Conservation (phyloP, 2,888 invertebrate species). For the Kryphioiulus occultus region DNA sequence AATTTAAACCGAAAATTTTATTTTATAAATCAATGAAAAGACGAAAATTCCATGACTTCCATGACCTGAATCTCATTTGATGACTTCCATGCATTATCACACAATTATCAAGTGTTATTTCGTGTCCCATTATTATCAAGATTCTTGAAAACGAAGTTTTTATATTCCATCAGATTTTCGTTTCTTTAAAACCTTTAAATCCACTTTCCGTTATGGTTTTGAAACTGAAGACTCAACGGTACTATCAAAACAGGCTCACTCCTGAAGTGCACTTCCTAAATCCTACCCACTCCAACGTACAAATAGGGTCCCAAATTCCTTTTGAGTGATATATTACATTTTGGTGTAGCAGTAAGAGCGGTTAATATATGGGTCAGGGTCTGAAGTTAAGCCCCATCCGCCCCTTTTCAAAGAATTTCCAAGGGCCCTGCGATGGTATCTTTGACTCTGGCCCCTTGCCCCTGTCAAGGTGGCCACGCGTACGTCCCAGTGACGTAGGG, state of each 20-base stretch:
- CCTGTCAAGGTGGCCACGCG: background rate
- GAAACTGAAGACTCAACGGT: no score
- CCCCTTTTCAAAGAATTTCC: slow-evolving; percentile 13
- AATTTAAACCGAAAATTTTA: no score
- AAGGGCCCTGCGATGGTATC: background rate
- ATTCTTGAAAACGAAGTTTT: no score
- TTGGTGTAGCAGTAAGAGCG: background rate
- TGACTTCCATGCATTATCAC: no score
- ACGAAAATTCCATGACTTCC: no score
- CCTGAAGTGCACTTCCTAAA: slow-evolving; percentile 15
- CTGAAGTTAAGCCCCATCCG: background rate
- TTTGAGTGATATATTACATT: background rate
- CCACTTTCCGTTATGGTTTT: no score
- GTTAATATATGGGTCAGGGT: slow-evolving; percentile 20
- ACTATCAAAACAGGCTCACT: background rate
- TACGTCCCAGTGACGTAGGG: background rate
- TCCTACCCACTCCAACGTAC: background rate
- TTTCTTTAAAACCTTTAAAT: no score
- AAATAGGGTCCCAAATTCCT: background rate
- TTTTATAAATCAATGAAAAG: no score
- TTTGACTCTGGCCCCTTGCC: background rate
- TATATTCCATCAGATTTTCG: no score
- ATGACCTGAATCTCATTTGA: no score
- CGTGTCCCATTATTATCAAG: no score
- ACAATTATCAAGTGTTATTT: no score